Base-by-base conservation (phyloP, 2,888 invertebrate species). In the Dicyrtoma fusca region DNA sequence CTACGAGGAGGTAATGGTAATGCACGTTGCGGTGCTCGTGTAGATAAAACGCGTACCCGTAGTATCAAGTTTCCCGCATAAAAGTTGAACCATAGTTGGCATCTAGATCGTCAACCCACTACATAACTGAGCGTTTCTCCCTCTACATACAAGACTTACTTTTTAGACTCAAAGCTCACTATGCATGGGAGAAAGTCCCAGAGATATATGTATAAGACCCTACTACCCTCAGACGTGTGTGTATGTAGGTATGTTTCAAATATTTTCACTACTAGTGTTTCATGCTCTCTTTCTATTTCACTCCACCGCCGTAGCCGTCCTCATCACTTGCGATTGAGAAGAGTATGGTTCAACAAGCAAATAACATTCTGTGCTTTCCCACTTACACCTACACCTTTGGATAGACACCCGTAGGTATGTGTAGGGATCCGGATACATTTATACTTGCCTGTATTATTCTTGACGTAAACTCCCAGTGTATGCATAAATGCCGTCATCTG, bases 1-100 rank as follows among this genome's bases (percentile, higher is more conserved):
- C 59, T 59, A 66, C 55, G 55, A 57, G 57, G 55, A 53, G 59
- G 68, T 57, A 68, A 68, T 68, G 68, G 68, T 47, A 68, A 57
- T 57, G 59, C n/a, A 59, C 57, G 66, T 66, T 55, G 57, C 68
- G 57, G 57, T 68, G 44, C 68, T 68, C 57, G n/a, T 23, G 26
- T 59, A 45, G 23, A 68, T 66, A 57, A 26, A 68, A 64, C 64
- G 64, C 2, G 55, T 19, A 26, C 11, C 59, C n/a, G 45, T 21
- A 57, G 59, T 68, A 68, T 68, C 68, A 44, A 57, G 17, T 66
- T 66, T 66, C 66, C 55, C 66, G 17, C 45, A 68, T 59, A 68
- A 68, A 68, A 68, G 68, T 68, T 57, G 42, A 44, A 61, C 17
- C 14, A 49, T n/a, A 49, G 49, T 34, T 34, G 34, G 34, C 34